Evolutionary conservation across 2,888 invertebrate species (phyloP).

Genomic region (Cetonia aurata): DNA sequence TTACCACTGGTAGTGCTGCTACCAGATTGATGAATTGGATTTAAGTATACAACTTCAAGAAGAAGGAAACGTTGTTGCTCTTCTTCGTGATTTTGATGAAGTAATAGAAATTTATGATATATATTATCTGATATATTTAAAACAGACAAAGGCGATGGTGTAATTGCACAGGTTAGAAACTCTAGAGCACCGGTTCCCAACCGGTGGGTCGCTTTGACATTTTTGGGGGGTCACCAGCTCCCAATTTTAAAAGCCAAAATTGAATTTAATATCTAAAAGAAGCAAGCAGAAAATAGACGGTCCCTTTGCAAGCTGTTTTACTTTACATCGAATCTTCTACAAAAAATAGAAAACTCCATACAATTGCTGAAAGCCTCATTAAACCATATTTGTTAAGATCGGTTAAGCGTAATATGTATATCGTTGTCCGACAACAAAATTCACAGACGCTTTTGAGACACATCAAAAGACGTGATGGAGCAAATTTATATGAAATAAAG

Average conservation of each 20-base stretch:
- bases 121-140: conserved; percentile 16
- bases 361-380: too few species aligned
- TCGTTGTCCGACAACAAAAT: neutral
- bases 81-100: conserved; percentile 23
- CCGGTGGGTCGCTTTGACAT: too few species aligned
- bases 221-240: too few species aligned
- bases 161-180: conserved; percentile 1
- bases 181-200: too few species aligned
- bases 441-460: neutral
- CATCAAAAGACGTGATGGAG: neutral
- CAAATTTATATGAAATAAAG: neutral
- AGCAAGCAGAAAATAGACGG: too few species aligned
- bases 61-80: neutral
- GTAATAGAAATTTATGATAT: conserved; percentile 7
- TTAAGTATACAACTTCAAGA: neutral
- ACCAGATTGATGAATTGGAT: conserved; percentile 10
- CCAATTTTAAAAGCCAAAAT: too few species aligned
- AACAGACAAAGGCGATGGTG: neutral
- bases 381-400: too few species aligned
- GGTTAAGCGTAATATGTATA: too few species aligned
- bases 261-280: too few species aligned
- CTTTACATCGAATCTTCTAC: too few species aligned
- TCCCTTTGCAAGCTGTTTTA: too few species aligned
- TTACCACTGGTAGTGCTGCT: neutral
- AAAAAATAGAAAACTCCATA: too few species aligned